phyloP scores from a whole-genome alignment of 2,797 vertebrate genomes.

The Buceros bicornis region DNA sequence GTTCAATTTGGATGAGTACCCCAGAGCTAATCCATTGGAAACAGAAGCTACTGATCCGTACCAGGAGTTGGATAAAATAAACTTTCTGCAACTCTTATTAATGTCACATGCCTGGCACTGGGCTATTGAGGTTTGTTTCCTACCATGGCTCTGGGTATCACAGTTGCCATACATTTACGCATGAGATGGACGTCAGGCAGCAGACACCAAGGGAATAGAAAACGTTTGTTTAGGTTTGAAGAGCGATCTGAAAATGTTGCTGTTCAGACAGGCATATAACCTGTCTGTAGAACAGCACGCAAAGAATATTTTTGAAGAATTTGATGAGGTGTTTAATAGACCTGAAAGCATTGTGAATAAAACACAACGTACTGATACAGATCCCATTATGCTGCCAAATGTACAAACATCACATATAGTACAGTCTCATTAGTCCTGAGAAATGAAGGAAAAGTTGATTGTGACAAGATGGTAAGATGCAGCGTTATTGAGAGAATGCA shows the following conservation, averaged over 20 bases:
- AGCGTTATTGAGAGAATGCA: not conserved
- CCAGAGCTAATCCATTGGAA: not conserved
- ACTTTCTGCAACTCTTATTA: not conserved
- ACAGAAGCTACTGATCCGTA: constrained; percentile 36
- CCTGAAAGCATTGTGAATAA: constrained; percentile 68
- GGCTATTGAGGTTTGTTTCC: not conserved
- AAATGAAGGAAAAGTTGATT: constrained; percentile 52
- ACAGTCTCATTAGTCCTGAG: constrained; percentile 53
- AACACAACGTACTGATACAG: constrained; percentile 70
- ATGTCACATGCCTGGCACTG: not conserved
- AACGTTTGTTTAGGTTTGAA: constrained; percentile 26
- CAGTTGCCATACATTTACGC: not conserved
- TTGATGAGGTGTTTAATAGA: constrained; percentile 75
- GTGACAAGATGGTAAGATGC: constrained; percentile 46
- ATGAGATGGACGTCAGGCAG: not conserved
- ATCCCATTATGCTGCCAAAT: constrained; percentile 62
- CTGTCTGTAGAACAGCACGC: constrained; percentile 67
- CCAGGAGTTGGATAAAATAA: not conserved
- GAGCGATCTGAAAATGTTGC: constrained; percentile 25
- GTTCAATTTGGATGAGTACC: not conserved
- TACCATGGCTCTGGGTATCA: not conserved
- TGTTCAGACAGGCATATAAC: constrained; percentile 44
- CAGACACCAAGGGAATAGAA: not conserved
- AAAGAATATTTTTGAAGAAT: constrained; percentile 65
- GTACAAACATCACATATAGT: constrained; percentile 26